These are phyloP conservation scores for Pica pica DNA, from an alignment of 2,113 vertebrate genomes.

Conservation along the genomic window DNA sequence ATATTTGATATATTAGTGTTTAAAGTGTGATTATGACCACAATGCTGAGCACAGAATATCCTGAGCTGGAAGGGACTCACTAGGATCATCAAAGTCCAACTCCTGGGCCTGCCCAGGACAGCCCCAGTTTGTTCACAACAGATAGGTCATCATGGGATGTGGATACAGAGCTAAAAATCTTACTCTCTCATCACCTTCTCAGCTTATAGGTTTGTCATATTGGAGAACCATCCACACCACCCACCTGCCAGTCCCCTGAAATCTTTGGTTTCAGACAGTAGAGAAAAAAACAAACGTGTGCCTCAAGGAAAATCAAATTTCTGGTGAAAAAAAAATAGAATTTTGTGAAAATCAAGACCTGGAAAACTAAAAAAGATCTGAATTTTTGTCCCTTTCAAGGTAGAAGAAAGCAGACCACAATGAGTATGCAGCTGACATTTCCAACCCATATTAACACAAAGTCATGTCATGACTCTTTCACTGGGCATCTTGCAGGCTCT, in stretches of 20 bases:
- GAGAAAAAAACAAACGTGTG: rapidly evolving
- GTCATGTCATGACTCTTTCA: too few species aligned
- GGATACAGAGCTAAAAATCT: neutral
- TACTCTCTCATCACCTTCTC: neutral
- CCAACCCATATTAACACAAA: rapidly evolving
- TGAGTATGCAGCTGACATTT: rapidly evolving
- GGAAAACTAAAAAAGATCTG: neutral
- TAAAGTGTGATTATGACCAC: neutral
- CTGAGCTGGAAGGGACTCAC: neutral
- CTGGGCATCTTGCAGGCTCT: rapidly evolving
- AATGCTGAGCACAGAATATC: neutral
- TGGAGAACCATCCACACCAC: neutral
- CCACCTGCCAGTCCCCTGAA: neutral
- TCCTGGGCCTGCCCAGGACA: neutral
- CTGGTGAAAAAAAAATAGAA: rapidly evolving
- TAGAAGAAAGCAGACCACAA: neutral
- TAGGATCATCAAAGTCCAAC: neutral
- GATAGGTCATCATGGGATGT: neutral
- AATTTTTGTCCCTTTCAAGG: neutral
- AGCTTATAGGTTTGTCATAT: neutral
- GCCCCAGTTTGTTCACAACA: neutral
- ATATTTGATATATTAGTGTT: neutral
- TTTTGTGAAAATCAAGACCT: neutral
- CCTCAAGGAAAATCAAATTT: neutral
- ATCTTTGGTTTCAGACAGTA: neutral